These are phyloP conservation scores for Philhelius pedissequus DNA, from an alignment of 2,888 invertebrate species.

Conservation along the genomic window DNA sequence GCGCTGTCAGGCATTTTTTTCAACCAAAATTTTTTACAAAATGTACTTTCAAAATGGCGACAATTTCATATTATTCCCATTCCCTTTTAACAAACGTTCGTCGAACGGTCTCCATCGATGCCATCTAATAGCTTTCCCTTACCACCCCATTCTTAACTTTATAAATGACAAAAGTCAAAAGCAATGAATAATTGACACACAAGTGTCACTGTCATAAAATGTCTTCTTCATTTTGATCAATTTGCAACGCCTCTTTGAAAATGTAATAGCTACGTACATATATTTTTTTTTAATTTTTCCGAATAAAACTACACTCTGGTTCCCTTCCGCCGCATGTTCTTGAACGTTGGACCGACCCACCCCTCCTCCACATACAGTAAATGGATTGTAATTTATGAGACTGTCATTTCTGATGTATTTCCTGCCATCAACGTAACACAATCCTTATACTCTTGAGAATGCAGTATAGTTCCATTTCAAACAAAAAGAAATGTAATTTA, in stretches of 20 bases:
- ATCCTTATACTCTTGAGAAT: conserved; percentile 38
- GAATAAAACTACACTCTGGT: conserved; percentile 31
- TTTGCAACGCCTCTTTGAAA: neutral
- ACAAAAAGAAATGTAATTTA: neutral
- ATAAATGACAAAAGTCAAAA: conserved; percentile 45
- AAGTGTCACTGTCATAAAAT: conserved; percentile 53
- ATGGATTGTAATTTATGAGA: conserved; percentile 63
- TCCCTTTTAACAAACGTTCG: neutral
- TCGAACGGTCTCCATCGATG: too few species aligned
- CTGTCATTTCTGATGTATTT: conserved; percentile 64
- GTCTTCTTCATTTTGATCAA: conserved; percentile 26
- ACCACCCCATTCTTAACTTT: neutral
- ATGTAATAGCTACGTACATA: too few species aligned
- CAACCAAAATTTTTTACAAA: too few species aligned
- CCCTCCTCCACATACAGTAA: neutral
- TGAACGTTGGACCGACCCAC: neutral
- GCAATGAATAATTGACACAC: conserved; percentile 63
- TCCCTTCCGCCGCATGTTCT: neutral
- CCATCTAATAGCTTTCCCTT: neutral
- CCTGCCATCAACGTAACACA: conserved; percentile 50
- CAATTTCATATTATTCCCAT: neutral
- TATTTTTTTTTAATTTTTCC: conserved; percentile 9
- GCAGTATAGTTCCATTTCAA: conserved; percentile 16
- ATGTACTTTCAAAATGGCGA: neutral
- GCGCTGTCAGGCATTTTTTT: too few species aligned